Percentiles rank a stretch among this genome's conserved stretches.
Conservation (phyloP, 2,888 invertebrate genomes). For the Tinea semifulvella region DNA sequence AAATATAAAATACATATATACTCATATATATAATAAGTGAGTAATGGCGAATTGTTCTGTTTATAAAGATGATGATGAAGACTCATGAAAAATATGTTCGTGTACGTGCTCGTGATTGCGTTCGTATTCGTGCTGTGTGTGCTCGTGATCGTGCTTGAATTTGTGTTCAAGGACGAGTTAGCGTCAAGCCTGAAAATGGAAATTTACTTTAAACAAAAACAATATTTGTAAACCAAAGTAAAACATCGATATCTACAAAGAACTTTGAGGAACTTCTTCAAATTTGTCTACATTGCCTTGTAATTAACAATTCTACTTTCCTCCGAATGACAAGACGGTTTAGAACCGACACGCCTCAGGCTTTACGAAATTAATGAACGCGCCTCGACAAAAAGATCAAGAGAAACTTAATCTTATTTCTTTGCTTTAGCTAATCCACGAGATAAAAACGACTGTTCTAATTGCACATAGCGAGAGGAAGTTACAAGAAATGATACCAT, state of each 20-base stretch:
- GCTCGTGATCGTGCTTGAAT: too few species aligned
- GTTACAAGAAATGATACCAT: too few species aligned
- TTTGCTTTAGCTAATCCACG: slow-evolving; percentile 5
- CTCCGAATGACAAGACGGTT: slow-evolving; percentile 27
- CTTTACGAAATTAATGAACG: slow-evolving; percentile 33
- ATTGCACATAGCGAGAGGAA: too few species aligned
- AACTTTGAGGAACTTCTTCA: slow-evolving; percentile 13
- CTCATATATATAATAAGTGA: too few species aligned
- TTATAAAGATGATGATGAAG: too few species aligned
- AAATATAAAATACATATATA: too few species aligned
- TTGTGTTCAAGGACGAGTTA: too few species aligned
- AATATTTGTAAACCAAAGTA: neutral
- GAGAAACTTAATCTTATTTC: slow-evolving; percentile 30
- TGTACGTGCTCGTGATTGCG: too few species aligned
- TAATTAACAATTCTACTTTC: slow-evolving; percentile 30
- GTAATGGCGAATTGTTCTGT: too few species aligned
- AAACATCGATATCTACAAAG: slow-evolving; percentile 2
- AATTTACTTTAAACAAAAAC: neutral
- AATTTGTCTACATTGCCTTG: slow-evolving; percentile 14
- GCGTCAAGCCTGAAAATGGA: too few species aligned
- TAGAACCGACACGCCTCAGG: slow-evolving; percentile 25
- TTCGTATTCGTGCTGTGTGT: too few species aligned
- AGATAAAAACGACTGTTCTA: slow-evolving; percentile 5
- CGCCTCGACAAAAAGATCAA: slow-evolving; percentile 33
- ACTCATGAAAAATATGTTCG: too few species aligned